Conservation (phyloP, 2,113 vertebrate species). For the Cariama cristata region DNA sequence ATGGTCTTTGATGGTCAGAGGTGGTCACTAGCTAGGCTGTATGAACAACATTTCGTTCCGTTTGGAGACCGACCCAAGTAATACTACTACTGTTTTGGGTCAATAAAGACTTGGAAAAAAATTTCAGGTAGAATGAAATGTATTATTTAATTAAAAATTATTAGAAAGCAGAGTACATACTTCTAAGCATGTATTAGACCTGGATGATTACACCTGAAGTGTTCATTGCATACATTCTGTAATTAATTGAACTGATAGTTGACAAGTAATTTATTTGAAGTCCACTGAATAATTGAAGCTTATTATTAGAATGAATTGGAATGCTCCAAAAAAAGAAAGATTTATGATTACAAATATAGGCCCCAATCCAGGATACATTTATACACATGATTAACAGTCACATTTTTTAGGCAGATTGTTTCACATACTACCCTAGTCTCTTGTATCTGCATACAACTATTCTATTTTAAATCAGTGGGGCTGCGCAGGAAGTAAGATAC, state of each 20-base stretch:
- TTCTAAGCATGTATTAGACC: slow-evolving; percentile 35
- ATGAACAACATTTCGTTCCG: neutral
- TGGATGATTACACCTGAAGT: slow-evolving; percentile 19
- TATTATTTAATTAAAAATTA: slow-evolving; percentile 43
- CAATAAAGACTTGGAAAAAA: neutral
- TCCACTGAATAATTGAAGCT: slow-evolving; percentile 20
- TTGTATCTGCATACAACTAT: neutral
- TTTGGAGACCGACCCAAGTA: neutral
- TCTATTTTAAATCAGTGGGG: neutral
- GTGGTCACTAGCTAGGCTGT: neutral
- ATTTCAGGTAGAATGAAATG: neutral
- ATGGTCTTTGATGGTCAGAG: no score
- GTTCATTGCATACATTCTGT: slow-evolving; percentile 15
- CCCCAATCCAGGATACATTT: neutral
- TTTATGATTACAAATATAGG: neutral
- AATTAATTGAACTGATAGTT: slow-evolving; percentile 50
- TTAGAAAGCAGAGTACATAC: slow-evolving; percentile 2
- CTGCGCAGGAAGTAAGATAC: neutral
- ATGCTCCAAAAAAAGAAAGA: neutral
- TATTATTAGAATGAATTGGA: slow-evolving; percentile 27
- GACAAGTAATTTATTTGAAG: slow-evolving; percentile 60
- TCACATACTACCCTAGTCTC: neutral
- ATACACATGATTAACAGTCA: neutral
- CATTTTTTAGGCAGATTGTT: neutral
- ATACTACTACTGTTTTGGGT: neutral